Base-by-base conservation (phyloP, 2,797 vertebrate species). In the Sciurus vulgaris region DNA sequence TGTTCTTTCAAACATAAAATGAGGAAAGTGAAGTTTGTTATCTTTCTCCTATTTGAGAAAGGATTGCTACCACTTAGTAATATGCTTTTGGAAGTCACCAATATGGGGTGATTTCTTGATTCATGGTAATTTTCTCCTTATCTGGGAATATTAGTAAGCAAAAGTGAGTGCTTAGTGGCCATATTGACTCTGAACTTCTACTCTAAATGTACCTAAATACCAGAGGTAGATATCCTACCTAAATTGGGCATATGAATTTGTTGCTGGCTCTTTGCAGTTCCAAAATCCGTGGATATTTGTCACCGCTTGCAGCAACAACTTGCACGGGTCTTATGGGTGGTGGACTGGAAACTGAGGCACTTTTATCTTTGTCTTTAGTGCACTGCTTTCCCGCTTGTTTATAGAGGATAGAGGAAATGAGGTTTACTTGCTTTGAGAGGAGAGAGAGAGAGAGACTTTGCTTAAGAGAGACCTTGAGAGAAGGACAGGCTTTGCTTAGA, bases 71-170 rank as follows among this genome's bases (percentile, higher is more conserved):
- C 10, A 56, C 83, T 88, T 65, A 65, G 13, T 51, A 65, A 44
- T 9, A 44, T 26, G 22, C 24, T 72, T 91, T 70, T 81, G n/a
- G 35, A 85, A 93, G 33, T 91, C 18, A 81, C 10, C 24, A 89
- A 74, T 5, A 6, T 49, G 28, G 61, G 2, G 9, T 74, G 41
- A 69, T 69, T 94, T 89, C 35, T 78, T 38, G 20, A 17, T 69
- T 94, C 49, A 92, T n/a, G n/a, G 28, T 20, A 33, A 56, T 92
- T 47, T 81, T 88, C 94, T 17, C 18, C 41, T 1, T 93, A 70
- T 61, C 20, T 78, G 22, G 6, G 10, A 38, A 20, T 49, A 54
- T 56, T 87, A 90, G 59, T 51, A 91, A 73, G 11, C 8, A 73
- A 92, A 94, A 47, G 6, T 81, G 18, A 38, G 4, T 85, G 2